Evolutionary conservation across 2,888 invertebrate genomes (phyloP).

Genomic region (Invenusta paracnida): DNA sequence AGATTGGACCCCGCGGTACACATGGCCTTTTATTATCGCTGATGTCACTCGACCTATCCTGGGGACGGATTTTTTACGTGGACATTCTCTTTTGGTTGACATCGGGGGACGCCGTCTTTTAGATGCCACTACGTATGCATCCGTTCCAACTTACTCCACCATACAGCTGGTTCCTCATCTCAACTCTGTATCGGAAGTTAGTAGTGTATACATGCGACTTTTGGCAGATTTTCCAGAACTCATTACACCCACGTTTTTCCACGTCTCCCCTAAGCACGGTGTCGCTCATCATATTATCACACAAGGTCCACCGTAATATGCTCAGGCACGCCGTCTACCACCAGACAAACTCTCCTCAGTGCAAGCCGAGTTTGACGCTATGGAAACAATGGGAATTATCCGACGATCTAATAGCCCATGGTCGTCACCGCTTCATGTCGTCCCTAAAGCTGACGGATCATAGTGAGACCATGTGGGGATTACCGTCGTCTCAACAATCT

Average conservation of each 20-base stretch:
- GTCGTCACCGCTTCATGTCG: conserved; percentile 58
- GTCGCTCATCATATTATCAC: conserved; percentile 50
- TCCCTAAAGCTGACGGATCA: conserved; percentile 48
- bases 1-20: conserved; percentile 30
- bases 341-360: conserved; percentile 52
- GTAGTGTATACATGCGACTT: conserved; percentile 17
- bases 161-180: background rate
- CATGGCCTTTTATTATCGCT: conserved; percentile 45
- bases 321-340: conserved; percentile 51
- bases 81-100: conserved; percentile 40
- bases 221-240: conserved; percentile 27
- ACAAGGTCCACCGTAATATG: conserved; percentile 51
- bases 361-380: conserved; percentile 51
- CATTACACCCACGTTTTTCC: conserved; percentile 32
- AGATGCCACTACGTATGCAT: background rate
- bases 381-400: conserved; percentile 58
- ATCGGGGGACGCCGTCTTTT: conserved; percentile 16
- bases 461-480: conserved; percentile 28
- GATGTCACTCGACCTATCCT: conserved; percentile 46
- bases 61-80: conserved; percentile 46
- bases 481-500: conserved; percentile 38
- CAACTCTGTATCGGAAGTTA: background rate
- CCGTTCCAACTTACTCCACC: background rate
- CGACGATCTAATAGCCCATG: conserved; percentile 58
- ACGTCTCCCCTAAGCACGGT: conserved; percentile 40